Conservation (phyloP, 2,797 vertebrate species). For the Mastacembelus armatus region DNA sequence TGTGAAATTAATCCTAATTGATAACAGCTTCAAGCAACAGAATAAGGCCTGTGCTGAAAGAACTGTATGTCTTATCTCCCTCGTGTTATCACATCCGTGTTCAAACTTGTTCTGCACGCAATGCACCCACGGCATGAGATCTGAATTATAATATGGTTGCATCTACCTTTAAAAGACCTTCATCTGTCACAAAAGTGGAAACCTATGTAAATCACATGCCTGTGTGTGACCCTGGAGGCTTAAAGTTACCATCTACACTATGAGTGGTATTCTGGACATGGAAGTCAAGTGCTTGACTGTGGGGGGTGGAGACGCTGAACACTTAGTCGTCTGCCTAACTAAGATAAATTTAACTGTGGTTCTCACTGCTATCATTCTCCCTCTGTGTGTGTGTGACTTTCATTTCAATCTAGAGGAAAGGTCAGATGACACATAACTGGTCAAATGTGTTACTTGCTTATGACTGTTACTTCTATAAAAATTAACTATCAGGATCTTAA, state of each 20-base stretch:
- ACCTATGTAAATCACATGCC: background rate
- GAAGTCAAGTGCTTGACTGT: constrained; percentile 30
- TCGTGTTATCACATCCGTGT: background rate
- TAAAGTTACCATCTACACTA: constrained; percentile 31
- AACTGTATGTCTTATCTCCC: background rate
- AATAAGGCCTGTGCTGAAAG: background rate
- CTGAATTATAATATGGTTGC: constrained; percentile 3
- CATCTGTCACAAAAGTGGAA: constrained; percentile 30
- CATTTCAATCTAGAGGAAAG: background rate
- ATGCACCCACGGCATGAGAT: background rate
- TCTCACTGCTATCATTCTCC: constrained; percentile 4
- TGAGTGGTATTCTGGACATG: constrained; percentile 30
- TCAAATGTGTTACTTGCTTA: background rate
- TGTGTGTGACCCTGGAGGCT: background rate
- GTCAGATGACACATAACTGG: constrained; percentile 16
- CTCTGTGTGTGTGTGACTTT: constrained; percentile 9
- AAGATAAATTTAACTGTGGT: constrained; percentile 63
- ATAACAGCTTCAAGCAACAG: background rate
- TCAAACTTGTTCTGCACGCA: background rate
- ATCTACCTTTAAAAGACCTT: constrained; percentile 16
- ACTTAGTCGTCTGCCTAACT: constrained; percentile 49
- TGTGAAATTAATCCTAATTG: background rate
- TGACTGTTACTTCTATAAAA: background rate
- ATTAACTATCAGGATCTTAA: background rate
- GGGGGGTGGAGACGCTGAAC: constrained; percentile 50